Conservation (phyloP, 1,140 invertebrate genomes). For the Apis florea region DNA sequence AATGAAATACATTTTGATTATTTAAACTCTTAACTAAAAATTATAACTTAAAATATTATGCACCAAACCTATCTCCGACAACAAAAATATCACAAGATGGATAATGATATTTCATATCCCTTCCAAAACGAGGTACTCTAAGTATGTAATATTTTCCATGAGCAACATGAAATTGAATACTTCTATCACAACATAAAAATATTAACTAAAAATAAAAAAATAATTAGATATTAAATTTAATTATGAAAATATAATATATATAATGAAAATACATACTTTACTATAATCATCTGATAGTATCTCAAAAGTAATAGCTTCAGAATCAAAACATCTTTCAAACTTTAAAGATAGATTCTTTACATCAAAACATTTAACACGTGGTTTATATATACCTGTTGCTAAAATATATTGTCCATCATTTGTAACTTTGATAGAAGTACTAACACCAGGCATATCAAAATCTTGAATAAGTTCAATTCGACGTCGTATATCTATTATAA, state of each 20-base stretch:
- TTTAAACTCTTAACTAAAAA: constrained; percentile 85
- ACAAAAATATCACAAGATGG: constrained; percentile 95
- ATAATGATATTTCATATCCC: constrained; percentile 95
- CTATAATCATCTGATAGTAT: constrained; percentile 94
- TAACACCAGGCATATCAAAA: constrained; percentile 98
- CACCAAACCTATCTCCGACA: constrained; percentile 87
- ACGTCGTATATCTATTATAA: constrained; percentile 86
- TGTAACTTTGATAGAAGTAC: constrained; percentile 91
- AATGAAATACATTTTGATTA: constrained; percentile 17
- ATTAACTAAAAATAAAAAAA: constrained; percentile 83
- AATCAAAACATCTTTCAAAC: constrained; percentile 99
- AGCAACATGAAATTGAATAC: constrained; percentile 97
- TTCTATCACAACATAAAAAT: constrained; percentile 92
- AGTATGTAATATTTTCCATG: constrained; percentile 95
- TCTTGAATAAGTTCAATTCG: constrained; percentile 99
- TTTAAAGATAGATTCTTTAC: constrained; percentile 97
- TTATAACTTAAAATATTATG: constrained; percentile 43
- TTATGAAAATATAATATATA: not conserved
- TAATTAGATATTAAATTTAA: not conserved
- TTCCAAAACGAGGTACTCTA: constrained; percentile 96
- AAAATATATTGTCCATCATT: constrained; percentile 96
- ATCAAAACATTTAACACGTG: constrained; percentile 97
- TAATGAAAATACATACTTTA: constrained; percentile 82
- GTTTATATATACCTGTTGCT: constrained; percentile 98
- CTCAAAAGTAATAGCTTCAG: constrained; percentile 94